These are phyloP conservation scores for Alloscopus bannaensis DNA, from an alignment of 2,888 invertebrate species.

Conservation along the genomic window DNA sequence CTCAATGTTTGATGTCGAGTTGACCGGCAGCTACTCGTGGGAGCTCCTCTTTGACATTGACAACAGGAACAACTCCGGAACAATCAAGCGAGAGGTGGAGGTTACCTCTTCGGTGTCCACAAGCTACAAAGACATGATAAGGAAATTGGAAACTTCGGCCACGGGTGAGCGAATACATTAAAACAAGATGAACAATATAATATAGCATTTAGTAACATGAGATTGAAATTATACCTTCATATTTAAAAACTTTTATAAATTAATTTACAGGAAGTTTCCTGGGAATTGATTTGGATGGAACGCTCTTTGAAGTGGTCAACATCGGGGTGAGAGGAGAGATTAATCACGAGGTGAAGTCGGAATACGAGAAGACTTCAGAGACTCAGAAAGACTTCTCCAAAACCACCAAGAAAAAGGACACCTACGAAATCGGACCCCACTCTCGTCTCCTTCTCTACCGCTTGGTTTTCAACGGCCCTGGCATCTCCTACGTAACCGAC, in stretches of 20 bases:
- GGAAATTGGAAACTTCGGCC: background rate
- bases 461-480: slow-evolving; percentile 27
- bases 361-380: background rate
- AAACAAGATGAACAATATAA: too few relatives aligned
- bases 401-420: background rate
- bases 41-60: slow-evolving; percentile 14
- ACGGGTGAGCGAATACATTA: background rate
- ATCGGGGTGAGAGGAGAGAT: background rate
- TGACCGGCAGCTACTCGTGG: background rate
- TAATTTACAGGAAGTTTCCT: background rate
- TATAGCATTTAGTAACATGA: too few relatives aligned
- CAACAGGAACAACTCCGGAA: background rate
- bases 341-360: background rate
- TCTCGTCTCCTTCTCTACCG: slow-evolving; percentile 20
- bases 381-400: background rate
- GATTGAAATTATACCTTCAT: too few relatives aligned
- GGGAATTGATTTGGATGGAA: background rate
- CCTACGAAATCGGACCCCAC: slow-evolving; percentile 11
- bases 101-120: background rate
- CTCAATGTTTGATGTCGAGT: background rate
- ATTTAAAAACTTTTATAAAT: too few relatives aligned
- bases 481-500: background rate
- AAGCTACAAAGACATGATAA: background rate
- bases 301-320: background rate
- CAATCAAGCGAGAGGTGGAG: background rate